Conservation (phyloP, 2,888 invertebrate species). For the Megaustenia siamemsis region DNA sequence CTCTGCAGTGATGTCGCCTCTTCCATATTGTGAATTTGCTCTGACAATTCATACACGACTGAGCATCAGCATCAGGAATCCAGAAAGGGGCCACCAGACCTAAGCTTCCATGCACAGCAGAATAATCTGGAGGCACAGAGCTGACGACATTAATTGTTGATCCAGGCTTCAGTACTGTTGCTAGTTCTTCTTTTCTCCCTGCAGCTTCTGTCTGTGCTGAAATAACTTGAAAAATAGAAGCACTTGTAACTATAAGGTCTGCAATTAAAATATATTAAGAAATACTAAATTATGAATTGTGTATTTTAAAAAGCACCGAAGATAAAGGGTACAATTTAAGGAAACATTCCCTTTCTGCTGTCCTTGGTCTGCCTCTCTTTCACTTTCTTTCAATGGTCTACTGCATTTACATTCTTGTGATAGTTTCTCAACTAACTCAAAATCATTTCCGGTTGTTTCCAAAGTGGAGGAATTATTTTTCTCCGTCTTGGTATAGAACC, state of each 20-base stretch:
- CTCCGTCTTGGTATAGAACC: too few species aligned
- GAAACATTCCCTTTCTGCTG: too few species aligned
- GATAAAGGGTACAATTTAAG: too few species aligned
- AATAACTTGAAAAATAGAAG: neutral
- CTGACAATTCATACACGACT: constrained; percentile 90
- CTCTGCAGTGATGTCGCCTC: constrained; percentile 90
- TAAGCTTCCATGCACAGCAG: constrained; percentile 78
- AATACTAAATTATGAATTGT: too few species aligned
- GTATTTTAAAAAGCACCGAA: too few species aligned
- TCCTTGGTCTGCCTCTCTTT: too few species aligned
- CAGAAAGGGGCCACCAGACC: constrained; percentile 90
- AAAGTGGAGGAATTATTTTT: too few species aligned
- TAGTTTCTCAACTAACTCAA: too few species aligned
- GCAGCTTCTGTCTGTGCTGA: constrained; percentile 24
- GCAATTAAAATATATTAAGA: neutral
- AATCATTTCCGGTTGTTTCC: too few species aligned
- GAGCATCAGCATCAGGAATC: constrained; percentile 91
- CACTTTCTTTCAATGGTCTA: too few species aligned
- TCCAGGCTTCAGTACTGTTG: constrained; percentile 31
- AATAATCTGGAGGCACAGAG: constrained; percentile 6
- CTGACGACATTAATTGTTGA: neutral
- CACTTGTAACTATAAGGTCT: neutral
- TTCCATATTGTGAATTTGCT: constrained; percentile 89
- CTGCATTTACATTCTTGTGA: too few species aligned
- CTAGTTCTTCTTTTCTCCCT: constrained; percentile 37